Evolutionary conservation across 2,888 invertebrate species (phyloP).

Genomic region (Epistrophe eligans): DNA sequence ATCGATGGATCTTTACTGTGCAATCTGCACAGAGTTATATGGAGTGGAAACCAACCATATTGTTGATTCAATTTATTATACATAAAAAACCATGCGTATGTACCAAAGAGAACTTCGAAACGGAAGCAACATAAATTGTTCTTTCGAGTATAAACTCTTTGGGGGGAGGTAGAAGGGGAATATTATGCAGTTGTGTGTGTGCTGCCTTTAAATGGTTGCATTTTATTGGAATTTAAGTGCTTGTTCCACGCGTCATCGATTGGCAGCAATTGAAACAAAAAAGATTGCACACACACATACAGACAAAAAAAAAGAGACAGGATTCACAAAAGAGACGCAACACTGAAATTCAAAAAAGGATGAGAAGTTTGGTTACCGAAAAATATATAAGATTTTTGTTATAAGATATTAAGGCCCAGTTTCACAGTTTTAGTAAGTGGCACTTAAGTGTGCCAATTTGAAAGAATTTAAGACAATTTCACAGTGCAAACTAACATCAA

Average conservation of each 20-base stretch:
- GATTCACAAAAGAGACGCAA: too few species aligned
- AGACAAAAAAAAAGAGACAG: too few species aligned
- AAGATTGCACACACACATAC: too few species aligned
- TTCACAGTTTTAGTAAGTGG: too few species aligned
- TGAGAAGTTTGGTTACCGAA: too few species aligned
- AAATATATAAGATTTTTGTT: too few species aligned
- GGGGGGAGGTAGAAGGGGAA: neutral
- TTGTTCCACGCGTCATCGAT: neutral
- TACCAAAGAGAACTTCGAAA: neutral
- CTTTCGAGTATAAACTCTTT: constrained; percentile 5
- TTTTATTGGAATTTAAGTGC: constrained; percentile 14
- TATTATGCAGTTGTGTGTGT: neutral
- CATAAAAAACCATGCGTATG: neutral
- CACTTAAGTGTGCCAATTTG: too few species aligned
- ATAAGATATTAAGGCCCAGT: too few species aligned
- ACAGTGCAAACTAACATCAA: too few species aligned
- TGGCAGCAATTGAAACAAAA: neutral
- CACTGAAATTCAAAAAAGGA: too few species aligned
- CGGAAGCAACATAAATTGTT: constrained; percentile 1
- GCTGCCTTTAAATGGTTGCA: neutral
- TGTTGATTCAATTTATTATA: constrained; percentile 28
- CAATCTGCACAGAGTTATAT: neutral
- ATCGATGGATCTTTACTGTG: neutral
- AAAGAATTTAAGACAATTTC: too few species aligned
- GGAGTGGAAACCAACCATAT: constrained; percentile 10